Base-by-base conservation (phyloP, 2,888 invertebrate genomes). In the Gibbula magus region DNA sequence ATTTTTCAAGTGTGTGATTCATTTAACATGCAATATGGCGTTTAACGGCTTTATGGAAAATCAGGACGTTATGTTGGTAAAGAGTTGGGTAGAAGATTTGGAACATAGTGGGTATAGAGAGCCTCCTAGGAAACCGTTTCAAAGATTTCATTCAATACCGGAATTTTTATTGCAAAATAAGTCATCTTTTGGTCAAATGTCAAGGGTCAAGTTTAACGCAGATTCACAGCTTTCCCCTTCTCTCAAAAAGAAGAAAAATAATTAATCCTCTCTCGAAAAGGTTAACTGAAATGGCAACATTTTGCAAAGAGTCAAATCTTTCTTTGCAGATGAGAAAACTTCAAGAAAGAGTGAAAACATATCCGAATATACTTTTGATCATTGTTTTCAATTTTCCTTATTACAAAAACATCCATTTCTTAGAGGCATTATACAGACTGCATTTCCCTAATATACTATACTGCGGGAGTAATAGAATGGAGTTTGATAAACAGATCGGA, bases 1-100 rank as follows among this genome's bases (percentile, higher is more conserved):
- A 51, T 85, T 87, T 76, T 84, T 83, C 70, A 66, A 74, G 22
- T 87, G 86, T 79, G 81, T 83, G 22, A 79, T 77, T 70, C 76
- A 82, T 25, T 67, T 85, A n/a, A 79, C 45, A 45, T 10, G 10
- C 13, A 13, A 45, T 45, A 45, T 45, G 45, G 13, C 10, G 5
- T 45, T 13, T 10, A 56, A 61, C 7, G 84, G 80, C 13, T 76
- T 76, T 35, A 67, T 66, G 75, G 35, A 54, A 54, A 7, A 70
- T 16, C 29, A 35, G 2, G 79, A 79, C 39, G 75, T 54, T 7
- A 25, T 39, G 3, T 22, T 53, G 16, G 35, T 70, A 0, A 52
- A 52, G 22, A 29, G 29, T 35, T 79, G 79, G 79, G 10, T 79
- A 18, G 20, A 35, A 16, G 79, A 79, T 25, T 45, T 79, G 20